Conservation (phyloP, 2,888 invertebrate species). For the Gymnocheta viridis region DNA sequence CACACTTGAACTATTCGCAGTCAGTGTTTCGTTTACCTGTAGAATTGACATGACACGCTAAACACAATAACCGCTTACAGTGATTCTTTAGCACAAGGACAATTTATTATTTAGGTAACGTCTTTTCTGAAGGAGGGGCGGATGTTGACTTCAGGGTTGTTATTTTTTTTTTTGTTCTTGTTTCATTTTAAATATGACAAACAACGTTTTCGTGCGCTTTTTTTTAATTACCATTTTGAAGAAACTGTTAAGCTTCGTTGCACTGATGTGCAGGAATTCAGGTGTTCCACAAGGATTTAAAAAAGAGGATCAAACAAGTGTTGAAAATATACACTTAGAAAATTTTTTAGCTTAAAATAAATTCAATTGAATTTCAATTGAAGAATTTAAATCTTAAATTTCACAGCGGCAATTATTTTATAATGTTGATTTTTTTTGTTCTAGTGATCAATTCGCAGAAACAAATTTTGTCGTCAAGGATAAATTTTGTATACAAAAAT, state of each 20-base stretch:
- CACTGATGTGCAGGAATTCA: slow-evolving; percentile 25
- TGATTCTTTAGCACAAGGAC: slow-evolving; percentile 49
- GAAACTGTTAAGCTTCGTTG: slow-evolving; percentile 61
- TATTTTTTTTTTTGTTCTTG: too few relatives aligned
- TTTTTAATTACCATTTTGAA: slow-evolving; percentile 53
- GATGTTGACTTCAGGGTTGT: slow-evolving; percentile 27
- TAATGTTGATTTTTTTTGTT: too few relatives aligned
- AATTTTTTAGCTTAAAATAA: background rate
- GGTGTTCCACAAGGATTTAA: slow-evolving; percentile 62
- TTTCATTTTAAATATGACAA: slow-evolving; percentile 10
- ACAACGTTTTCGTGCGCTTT: slow-evolving; percentile 24
- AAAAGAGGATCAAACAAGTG: slow-evolving; percentile 51
- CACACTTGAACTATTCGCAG: slow-evolving; percentile 67
- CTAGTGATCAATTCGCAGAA: too few relatives aligned
- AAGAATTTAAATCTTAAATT: too few relatives aligned
- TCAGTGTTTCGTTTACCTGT: slow-evolving; percentile 43
- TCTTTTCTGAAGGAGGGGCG: slow-evolving; percentile 48
- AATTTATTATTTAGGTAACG: slow-evolving; percentile 52
- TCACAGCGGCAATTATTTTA: too few relatives aligned
- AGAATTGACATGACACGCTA: slow-evolving; percentile 33
- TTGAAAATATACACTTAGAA: slow-evolving; percentile 13
- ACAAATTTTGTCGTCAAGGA: too few relatives aligned
- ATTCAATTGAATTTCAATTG: too few relatives aligned
- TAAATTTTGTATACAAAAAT: too few relatives aligned
- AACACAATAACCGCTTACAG: slow-evolving; percentile 24